Conservation (phyloP, 2,797 vertebrate species). For the Sparidentex hasta region DNA sequence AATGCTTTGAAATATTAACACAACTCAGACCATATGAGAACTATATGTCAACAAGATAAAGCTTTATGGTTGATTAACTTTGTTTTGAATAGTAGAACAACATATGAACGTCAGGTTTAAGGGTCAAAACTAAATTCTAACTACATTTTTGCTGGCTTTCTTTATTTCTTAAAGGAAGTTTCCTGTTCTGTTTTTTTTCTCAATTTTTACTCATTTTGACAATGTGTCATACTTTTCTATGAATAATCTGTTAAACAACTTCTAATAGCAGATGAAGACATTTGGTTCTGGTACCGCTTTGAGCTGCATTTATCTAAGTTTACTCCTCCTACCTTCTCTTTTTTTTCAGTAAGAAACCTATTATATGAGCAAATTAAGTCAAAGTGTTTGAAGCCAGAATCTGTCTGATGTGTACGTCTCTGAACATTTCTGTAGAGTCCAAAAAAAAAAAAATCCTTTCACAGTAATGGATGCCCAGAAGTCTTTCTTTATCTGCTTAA, state of each 20-base stretch:
- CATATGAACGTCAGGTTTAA: neutral
- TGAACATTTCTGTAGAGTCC: neutral
- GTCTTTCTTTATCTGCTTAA: neutral
- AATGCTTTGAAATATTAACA: neutral
- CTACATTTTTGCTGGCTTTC: neutral
- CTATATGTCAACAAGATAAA: neutral
- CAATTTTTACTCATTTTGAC: neutral
- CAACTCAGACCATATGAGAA: neutral
- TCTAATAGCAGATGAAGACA: neutral
- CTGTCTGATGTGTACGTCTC: neutral
- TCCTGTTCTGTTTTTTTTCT: neutral
- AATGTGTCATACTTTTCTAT: neutral
- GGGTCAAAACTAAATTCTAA: neutral
- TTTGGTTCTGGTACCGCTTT: neutral
- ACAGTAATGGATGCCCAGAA: neutral
- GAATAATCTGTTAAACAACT: neutral
- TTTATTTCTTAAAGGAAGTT: neutral
- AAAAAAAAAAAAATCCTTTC: neutral
- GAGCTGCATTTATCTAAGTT: neutral
- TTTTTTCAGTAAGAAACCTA: neutral
- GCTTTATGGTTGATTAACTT: neutral
- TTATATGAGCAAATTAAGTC: neutral
- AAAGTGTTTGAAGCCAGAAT: neutral
- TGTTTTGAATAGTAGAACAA: neutral
- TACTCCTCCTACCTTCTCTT: neutral